Base-by-base conservation (phyloP, 2,113 vertebrate genomes). In the Prinia subflava region DNA sequence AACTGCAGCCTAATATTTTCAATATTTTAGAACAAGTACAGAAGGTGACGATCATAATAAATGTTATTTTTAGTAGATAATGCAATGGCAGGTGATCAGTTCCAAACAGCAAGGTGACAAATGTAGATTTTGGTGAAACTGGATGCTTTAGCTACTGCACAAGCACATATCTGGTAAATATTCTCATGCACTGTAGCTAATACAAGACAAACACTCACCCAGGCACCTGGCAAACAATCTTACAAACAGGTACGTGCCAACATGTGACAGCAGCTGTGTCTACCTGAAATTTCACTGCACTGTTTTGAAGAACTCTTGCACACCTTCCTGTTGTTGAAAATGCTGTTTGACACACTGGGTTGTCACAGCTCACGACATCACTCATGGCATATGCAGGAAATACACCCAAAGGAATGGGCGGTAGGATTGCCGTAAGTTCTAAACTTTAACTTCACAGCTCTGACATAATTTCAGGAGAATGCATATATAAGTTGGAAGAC, bases 201-300 rank as follows among this genome's bases (percentile, higher is more conserved):
- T 15, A 15, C 18, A 46, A 83, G 23, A 52, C 18, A 62, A 78
- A 81, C 69, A 25, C 4, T 85, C 49, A 67, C 39, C 30, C 8
- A 55, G 42, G 30, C 22, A 52, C 15, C 6, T 33, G 52, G 20
- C 22, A 31, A 65, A 27, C 25, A 39, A 46, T 30, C 71, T 31
- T 22, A 60, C 19, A 13, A 44, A 50, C 2, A 35, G 42, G 39
- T 25, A 67, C 0, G 0, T 7, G 60, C n/a, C 31, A 44, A 10
- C 2, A 0, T 4, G 19, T 20, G 39, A 55, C 10, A 71, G 82
- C 31, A 31, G 52, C 69, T 65, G 27, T 9, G 8, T 23, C n/a
- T 8, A 35, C 55, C 31, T 42, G 64, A 46, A 15, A 42, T 31
- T 37, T 44, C 39, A 14, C 35, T 21, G 31, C 59, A 46, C 5